A percentile compares a stretch with the other conserved stretches of the same genome.
phyloP scores from a whole-genome alignment of 1,140 invertebrate species.

The Chionoecetes opilio region DNA sequence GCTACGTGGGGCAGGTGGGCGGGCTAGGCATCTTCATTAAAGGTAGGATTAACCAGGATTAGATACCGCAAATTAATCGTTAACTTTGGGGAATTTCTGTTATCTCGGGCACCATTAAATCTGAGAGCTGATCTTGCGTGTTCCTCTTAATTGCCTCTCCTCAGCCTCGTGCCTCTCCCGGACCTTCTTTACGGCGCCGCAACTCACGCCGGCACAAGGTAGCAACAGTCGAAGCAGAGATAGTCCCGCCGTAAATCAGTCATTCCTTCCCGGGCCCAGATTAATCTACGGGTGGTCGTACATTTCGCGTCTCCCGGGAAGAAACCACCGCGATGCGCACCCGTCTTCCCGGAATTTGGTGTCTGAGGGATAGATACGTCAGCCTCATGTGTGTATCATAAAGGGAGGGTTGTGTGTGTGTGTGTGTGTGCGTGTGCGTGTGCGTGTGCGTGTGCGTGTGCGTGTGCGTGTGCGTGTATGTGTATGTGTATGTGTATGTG shows the following conservation, averaged over 20 bases:
- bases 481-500: too few relatives aligned
- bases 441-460: too few relatives aligned
- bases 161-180: background rate
- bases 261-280: background rate
- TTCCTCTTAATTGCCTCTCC: constrained; percentile 19
- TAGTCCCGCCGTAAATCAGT: background rate
- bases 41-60: constrained; percentile 1
- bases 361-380: too few relatives aligned
- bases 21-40: constrained; percentile 28
- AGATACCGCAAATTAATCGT: constrained; percentile 20
- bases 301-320: too few relatives aligned
- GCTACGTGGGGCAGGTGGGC: background rate
- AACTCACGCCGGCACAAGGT: background rate
- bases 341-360: too few relatives aligned
- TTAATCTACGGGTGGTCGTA: too few relatives aligned
- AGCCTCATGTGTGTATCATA: too few relatives aligned
- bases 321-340: too few relatives aligned
- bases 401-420: too few relatives aligned
- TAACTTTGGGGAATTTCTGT: constrained; percentile 29
- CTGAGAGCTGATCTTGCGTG: constrained; percentile 4
- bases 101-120: constrained; percentile 20
- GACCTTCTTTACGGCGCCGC: background rate
- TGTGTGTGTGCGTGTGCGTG: too few relatives aligned
- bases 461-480: too few relatives aligned
- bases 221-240: background rate